Base-by-base conservation (phyloP, 1,140 invertebrate species). In the Rhagoletis zephyria region DNA sequence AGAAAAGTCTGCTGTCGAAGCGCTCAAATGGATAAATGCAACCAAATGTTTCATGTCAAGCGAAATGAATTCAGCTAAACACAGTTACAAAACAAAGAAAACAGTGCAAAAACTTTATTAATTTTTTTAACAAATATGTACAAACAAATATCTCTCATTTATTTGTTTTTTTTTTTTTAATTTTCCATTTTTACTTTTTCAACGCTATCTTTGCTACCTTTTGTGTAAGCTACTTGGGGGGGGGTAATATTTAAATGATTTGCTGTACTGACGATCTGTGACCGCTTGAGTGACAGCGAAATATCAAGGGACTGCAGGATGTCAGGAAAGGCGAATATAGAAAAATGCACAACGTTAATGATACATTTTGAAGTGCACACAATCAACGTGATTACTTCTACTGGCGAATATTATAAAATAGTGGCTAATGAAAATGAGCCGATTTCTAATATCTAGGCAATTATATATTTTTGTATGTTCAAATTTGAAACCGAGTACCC, bases 281-380 rank as follows among this genome's bases (percentile, higher is more conserved):
- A 3, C 6, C 16, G 4, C 9, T 3, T 5, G 48, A 59, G 19
- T 81, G 74, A 56, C 74, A 81, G n/a, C 56, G 74, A 56, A 30
- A 16, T 81, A 56, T 81, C 74, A n/a, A 48, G 74, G 19, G 74
- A 81, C 48, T 81, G 5, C 6, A 59, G 10, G n/a, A 30, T 81
- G 45, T 81, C 14, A 81, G n/a, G 6, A 51, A 81, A 10, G 16
- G 16, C 40, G n/a, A 56, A 81, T 56, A 81, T 56, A 48, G 16
- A 7, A 12, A 74, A 48, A 48, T 6, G 6, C 45, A 42, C 14
- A 45, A 74, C 42, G 45, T 74, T 7, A 74, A 74, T 74, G 67
- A 74, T 48, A 45, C 0, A 74, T 74, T 40, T 74, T 45, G 14
- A 48, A 45, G 45, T 74, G 42, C 67, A 14, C 14, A 19, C 19